phyloP scores from a whole-genome alignment of 2,797 vertebrate genomes.

The Coracias cyanogaster region DNA sequence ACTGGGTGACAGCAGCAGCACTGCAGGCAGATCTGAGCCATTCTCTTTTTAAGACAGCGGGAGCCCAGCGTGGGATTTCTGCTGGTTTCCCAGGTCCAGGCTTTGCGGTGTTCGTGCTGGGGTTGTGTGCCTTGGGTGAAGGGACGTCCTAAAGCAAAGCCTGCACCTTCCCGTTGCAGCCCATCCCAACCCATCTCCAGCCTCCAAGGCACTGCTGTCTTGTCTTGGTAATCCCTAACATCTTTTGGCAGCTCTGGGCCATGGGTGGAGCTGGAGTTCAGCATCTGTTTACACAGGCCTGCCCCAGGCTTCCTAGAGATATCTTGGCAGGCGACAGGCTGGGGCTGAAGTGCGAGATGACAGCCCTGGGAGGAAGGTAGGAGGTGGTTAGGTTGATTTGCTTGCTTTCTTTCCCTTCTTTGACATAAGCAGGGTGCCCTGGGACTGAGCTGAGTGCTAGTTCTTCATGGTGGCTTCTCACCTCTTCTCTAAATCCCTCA shows the following conservation, averaged over 20 bases:
- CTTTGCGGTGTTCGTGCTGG: fast-evolving
- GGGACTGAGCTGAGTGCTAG: background rate
- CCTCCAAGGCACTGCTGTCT: background rate
- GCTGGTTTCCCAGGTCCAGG: background rate
- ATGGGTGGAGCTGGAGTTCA: background rate
- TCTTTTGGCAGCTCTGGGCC: background rate
- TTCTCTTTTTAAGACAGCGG: background rate
- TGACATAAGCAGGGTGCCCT: background rate
- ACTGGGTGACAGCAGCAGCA: background rate
- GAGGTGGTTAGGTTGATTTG: background rate
- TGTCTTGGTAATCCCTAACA: background rate
- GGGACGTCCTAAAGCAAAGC: background rate
- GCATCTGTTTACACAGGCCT: background rate
- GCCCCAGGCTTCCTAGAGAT: background rate
- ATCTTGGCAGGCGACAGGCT: background rate
- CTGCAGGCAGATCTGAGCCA: fast-evolving
- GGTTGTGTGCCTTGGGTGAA: background rate
- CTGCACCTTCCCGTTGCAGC: background rate
- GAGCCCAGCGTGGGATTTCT: background rate
- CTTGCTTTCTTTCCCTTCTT: background rate
- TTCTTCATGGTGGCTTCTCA: background rate
- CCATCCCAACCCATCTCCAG: background rate
- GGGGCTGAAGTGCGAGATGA: background rate
- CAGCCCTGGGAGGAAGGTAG: background rate
- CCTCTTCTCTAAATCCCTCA: background rate